phyloP scores from a whole-genome alignment of 2,797 vertebrate genomes.

The Sebastolobus alascanus region DNA sequence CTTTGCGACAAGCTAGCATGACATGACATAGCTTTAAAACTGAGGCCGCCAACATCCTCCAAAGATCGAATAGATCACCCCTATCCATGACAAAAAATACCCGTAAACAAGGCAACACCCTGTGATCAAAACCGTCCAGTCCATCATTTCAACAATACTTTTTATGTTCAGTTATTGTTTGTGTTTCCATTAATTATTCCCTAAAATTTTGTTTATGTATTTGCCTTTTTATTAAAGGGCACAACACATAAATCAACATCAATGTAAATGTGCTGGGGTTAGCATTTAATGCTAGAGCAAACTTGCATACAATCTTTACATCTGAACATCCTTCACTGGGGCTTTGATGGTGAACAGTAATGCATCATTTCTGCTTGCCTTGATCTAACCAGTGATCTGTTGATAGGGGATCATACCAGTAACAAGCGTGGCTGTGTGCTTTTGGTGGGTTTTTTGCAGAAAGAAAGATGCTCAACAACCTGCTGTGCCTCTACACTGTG shows the following conservation, averaged over 20 bases:
- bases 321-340: background rate
- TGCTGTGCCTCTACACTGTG: background rate
- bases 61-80: no score
- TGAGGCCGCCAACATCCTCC: no score
- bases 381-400: background rate
- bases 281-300: background rate
- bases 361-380: background rate
- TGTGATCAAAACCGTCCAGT: background rate
- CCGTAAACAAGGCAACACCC: no score
- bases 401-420: background rate
- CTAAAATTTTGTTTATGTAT: no score
- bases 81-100: no score
- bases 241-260: no score
- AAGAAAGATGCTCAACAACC: conserved; percentile 27
- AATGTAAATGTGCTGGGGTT: background rate
- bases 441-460: conserved; percentile 28
- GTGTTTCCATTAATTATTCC: no score
- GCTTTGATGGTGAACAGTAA: background rate
- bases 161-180: no score
- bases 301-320: background rate
- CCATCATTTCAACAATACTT: background rate
- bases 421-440: background rate
- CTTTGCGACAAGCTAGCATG: no score
- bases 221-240: no score
- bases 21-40: no score